Conservation (phyloP, 2,113 vertebrate species). For the Taxidea taxus region DNA sequence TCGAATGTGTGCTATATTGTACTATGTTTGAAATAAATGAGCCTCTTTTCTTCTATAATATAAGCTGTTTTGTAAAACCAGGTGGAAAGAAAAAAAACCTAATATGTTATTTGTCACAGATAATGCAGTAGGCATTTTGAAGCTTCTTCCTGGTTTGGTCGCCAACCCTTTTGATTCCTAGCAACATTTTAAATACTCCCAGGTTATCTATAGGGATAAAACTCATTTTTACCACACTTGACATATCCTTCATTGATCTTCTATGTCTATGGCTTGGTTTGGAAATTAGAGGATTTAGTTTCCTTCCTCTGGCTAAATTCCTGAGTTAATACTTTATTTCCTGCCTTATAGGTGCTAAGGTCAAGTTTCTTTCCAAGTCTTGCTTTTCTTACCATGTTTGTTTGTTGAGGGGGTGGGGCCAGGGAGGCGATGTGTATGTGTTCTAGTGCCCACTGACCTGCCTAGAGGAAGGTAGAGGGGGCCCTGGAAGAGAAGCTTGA, state of each 20-base stretch:
- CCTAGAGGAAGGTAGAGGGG: neutral
- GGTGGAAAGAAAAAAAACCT: neutral
- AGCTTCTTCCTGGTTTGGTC: neutral
- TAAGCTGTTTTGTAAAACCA: neutral
- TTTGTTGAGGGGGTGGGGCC: neutral
- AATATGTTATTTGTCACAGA: neutral
- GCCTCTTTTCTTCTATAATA: neutral
- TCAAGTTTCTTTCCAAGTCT: conserved; percentile 36
- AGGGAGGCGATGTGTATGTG: neutral
- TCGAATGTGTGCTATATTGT: neutral
- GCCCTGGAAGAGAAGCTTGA: neutral
- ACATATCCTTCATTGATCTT: conserved; percentile 29
- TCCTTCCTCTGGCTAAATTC: neutral
- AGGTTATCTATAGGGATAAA: neutral
- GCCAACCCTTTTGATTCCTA: neutral
- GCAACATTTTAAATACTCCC: neutral
- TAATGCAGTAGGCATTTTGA: neutral
- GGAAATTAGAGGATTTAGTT: conserved; percentile 4
- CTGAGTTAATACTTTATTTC: conserved; percentile 29
- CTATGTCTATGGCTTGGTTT: neutral
- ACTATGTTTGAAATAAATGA: neutral
- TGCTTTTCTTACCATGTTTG: neutral
- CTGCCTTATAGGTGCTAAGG: neutral
- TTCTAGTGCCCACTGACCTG: neutral
- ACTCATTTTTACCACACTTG: neutral